Base-by-base conservation (phyloP, 1,140 invertebrate species). In the Dinoponera quadriceps region DNA sequence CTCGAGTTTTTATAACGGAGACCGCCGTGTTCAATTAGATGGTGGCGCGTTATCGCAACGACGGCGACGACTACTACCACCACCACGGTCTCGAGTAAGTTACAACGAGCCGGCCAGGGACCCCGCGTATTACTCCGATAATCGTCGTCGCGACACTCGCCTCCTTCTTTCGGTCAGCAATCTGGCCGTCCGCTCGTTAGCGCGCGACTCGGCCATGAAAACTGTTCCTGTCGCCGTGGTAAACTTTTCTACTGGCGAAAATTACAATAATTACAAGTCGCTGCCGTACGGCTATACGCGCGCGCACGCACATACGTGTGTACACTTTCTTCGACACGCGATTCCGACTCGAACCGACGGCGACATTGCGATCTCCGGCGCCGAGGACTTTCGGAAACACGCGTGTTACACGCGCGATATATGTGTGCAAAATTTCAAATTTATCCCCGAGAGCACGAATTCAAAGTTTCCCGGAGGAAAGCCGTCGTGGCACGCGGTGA, bases 231-330 rank as follows among this genome's bases (percentile, higher is more conserved):
- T 44, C 65, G n/a, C 9, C 72, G 27, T 55, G 5, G 20, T 22
- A 60, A 82, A 82, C 71, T 74, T 82, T 74, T 25, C 48, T 54
- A 55, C 69, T 20, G 59, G 65, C 11, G 44, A 82, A 73, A 74
- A 85, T 81, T 71, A 73, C 48, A 73, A 86, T 86, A 86, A 86
- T 86, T 84, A 84, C 60, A 65, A 75, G 72, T 27, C 57, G 55
- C 49, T 20, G 38, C 38, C 38, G 11, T 9, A 7, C 2, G 11
- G 38, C 38, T 44, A 11, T 9, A 11, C 4, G 29, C 29, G 16
- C 33, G 16, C 29, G 49, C 20, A 29, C 25, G 3, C 48, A 7
- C 75, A 69, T 1, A 16, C 16, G 3, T 11, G n/a, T 9, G 13
- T 48, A 16, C 62, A 16, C 22, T 72, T n/a, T 27, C n/a, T 14